A percentile compares a stretch with the other conserved stretches of the same genome.
Conservation (phyloP, 2,888 invertebrate species). For the Harpalus rufipes region DNA sequence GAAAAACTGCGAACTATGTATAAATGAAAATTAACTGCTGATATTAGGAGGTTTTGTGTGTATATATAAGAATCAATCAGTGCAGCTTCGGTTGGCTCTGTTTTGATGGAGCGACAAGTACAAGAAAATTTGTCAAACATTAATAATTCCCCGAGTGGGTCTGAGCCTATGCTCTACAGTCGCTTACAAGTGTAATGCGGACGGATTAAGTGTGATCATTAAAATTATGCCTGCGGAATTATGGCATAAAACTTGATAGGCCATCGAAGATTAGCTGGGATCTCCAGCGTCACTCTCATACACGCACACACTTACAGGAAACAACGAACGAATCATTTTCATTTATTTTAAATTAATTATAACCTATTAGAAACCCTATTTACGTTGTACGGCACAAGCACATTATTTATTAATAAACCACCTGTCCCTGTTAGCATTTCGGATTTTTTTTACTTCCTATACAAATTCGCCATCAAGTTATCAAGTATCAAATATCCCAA, state of each 20-base stretch:
- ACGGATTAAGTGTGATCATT: constrained; percentile 77
- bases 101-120: constrained; percentile 52
- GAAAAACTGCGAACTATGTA: too few relatives aligned
- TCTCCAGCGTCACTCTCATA: constrained; percentile 70
- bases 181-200: constrained; percentile 77
- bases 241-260: constrained; percentile 78
- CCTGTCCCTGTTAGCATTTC: too few relatives aligned
- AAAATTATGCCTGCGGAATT: constrained; percentile 78
- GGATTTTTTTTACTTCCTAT: not conserved
- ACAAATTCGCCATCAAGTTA: too few relatives aligned
- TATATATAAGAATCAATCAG: constrained; percentile 19
- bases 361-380: too few relatives aligned
- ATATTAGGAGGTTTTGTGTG: not conserved
- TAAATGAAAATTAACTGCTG: not conserved
- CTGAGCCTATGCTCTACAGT: constrained; percentile 10
- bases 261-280: constrained; percentile 77
- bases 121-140: constrained; percentile 62
- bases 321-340: too few relatives aligned
- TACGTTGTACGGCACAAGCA: too few relatives aligned
- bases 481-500: not conserved
- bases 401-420: too few relatives aligned
- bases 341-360: too few relatives aligned
- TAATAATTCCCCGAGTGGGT: constrained; percentile 52
- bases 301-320: too few relatives aligned
- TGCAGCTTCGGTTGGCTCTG: constrained; percentile 20